Base-by-base conservation (phyloP, 2,888 invertebrate genomes). In the Acheta domesticus region DNA sequence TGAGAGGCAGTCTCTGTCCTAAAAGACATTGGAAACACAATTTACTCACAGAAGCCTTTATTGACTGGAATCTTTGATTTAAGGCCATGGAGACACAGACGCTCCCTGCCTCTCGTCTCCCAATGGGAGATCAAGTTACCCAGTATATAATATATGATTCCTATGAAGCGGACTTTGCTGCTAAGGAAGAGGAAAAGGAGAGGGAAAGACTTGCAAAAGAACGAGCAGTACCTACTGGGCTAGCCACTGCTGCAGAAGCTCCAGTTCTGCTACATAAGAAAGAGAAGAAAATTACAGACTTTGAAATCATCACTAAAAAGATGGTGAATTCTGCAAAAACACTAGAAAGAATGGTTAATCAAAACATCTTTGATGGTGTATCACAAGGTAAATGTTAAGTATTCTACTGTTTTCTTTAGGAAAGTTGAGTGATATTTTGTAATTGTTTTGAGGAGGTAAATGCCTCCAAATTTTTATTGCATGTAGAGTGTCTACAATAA, bases 361-460 rank as follows among this genome's bases (percentile, higher is more conserved):
- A 97, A 87, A 98, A 98, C 86, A 95, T 96, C 50, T 97, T 91
- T 85, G 95, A 97, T 86, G 97, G 97, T 81, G 96, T 98, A 83
- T 89, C 91, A 16, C 92, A 92, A 89, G 96, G 95, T 94, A 86
- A 85, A 79, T 80, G 36, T 36, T 36, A 36, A 8, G 8, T 36
- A 36, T 8, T 36, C 36, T 36, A 36, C 36, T 8, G 8, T 36
- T 36, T 8, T 36, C 36, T 8, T 8, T 8, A 36, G 36, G 5
- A 36, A 36, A 5, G 36, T 36, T 36, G 36, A 36, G 8, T 36
- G 36, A 36, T 36, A 8, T 36, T 5, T 8, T 36, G 36, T 8
- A 36, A 36, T 36, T 36, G 36, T 36, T 36, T 36, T 36, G 36
- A 36, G 8, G 8, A 36, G 36, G 36, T 36, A 36, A 36, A 36